Conservation (phyloP, 2,888 invertebrate genomes). For the Dynastes maya region DNA sequence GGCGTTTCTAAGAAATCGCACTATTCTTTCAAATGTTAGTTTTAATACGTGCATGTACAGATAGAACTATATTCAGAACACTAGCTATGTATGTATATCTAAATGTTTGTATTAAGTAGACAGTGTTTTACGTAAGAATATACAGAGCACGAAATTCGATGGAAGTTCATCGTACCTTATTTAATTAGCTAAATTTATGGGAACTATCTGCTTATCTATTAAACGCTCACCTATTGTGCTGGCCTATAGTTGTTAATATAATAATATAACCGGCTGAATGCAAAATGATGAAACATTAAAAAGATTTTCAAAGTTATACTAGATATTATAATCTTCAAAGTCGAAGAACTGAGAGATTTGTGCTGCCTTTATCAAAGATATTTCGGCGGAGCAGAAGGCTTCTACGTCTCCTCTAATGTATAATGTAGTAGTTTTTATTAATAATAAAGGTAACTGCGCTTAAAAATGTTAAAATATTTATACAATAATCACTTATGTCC, state of each 20-base stretch:
- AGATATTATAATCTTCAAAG: too few species aligned
- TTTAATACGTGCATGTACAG: slow-evolving; percentile 21
- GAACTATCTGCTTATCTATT: slow-evolving; percentile 13
- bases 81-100: neutral
- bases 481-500: slow-evolving; percentile 24
- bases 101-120: slow-evolving; percentile 19
- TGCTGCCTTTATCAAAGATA: neutral
- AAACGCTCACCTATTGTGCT: neutral
- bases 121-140: slow-evolving; percentile 19
- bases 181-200: slow-evolving; percentile 16
- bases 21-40: slow-evolving; percentile 10
- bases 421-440: slow-evolving; percentile 3
- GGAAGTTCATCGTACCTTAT: slow-evolving; percentile 20
- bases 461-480: slow-evolving; percentile 37
- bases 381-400: neutral
- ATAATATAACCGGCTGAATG: neutral
- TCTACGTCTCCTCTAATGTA: neutral
- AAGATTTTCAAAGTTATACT: too few species aligned
- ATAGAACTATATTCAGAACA: slow-evolving; percentile 17
- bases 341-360: too few species aligned
- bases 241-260: neutral
- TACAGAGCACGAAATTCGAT: slow-evolving; percentile 29
- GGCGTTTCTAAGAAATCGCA: slow-evolving; percentile 16
- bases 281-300: too few species aligned
- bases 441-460: slow-evolving; percentile 29